Conservation (phyloP, 30 jellyfish, hydroid and myxozoan genomes). For the Aurelia aurita region DNA sequence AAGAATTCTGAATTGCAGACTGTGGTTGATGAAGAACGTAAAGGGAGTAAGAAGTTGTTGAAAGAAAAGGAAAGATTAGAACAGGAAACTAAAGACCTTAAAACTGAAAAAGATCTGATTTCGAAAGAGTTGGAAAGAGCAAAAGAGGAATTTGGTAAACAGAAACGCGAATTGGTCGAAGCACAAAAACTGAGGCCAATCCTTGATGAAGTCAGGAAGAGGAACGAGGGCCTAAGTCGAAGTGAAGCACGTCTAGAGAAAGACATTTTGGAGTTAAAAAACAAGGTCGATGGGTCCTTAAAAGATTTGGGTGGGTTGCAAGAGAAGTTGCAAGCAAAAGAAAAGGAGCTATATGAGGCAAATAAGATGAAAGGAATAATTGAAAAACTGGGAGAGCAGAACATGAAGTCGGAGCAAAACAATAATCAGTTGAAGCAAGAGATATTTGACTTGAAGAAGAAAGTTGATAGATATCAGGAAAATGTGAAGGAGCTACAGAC, state of each 20-base stretch:
- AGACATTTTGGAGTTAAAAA: not conserved
- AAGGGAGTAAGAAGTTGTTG: not conserved
- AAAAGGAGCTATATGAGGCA: constrained; percentile 1
- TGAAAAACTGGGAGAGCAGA: not conserved
- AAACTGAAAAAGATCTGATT: not conserved
- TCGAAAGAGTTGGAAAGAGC: not conserved
- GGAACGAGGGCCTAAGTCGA: not conserved
- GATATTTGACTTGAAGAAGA: not conserved
- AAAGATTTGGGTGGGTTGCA: constrained; percentile 27
- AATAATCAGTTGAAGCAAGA: constrained; percentile 1
- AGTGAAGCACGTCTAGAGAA: constrained; percentile 14
- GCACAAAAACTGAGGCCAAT: not conserved
- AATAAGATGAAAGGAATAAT: not conserved
- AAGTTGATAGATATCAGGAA: not conserved
- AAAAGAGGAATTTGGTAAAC: not conserved
- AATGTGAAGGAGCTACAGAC: not conserved
- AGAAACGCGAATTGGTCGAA: not conserved
- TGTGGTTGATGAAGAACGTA: not conserved
- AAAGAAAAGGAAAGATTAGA: not conserved
- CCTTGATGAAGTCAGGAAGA: not conserved
- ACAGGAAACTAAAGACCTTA: not conserved
- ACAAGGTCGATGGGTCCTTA: not conserved
- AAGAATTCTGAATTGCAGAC: not conserved
- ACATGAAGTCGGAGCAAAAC: not conserved
- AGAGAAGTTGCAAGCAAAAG: not conserved